Conservation (phyloP, 2,888 invertebrate species). For the Diadegma fenestrale region DNA sequence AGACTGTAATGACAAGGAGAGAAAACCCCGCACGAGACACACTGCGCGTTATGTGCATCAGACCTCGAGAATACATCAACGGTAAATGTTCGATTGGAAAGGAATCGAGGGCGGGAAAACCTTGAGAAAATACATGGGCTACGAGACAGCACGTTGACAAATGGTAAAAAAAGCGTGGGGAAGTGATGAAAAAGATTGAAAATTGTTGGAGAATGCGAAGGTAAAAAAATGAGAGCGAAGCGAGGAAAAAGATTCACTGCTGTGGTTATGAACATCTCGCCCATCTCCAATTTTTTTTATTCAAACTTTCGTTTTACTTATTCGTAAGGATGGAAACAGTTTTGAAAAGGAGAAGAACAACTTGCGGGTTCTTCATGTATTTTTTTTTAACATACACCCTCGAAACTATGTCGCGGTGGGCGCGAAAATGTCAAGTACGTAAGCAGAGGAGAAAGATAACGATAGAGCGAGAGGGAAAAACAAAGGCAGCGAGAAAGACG, state of each 20-base stretch:
- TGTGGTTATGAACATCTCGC: conserved; percentile 52
- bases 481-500: background rate
- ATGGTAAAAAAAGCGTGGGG: background rate
- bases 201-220: background rate
- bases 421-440: conserved; percentile 40
- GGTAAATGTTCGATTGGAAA: conserved; percentile 49
- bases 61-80: conserved; percentile 31
- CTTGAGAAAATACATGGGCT: background rate
- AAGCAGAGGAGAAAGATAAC: background rate
- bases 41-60: background rate
- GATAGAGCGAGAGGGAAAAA: background rate
- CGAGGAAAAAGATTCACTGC: conserved; percentile 34
- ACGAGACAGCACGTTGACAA: background rate
- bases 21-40: background rate
- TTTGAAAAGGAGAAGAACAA: background rate
- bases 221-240: background rate
- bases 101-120: conserved; percentile 14
- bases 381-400: background rate
- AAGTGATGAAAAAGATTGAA: conserved; percentile 23
- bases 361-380: background rate
- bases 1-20: conserved; percentile 16
- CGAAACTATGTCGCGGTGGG: conserved; percentile 19
- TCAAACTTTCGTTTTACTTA: background rate
- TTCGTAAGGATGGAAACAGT: background rate
- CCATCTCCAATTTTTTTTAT: conserved; percentile 44